phyloP scores from a whole-genome alignment of 1,140 invertebrate species.

The Drosophila willistoni region DNA sequence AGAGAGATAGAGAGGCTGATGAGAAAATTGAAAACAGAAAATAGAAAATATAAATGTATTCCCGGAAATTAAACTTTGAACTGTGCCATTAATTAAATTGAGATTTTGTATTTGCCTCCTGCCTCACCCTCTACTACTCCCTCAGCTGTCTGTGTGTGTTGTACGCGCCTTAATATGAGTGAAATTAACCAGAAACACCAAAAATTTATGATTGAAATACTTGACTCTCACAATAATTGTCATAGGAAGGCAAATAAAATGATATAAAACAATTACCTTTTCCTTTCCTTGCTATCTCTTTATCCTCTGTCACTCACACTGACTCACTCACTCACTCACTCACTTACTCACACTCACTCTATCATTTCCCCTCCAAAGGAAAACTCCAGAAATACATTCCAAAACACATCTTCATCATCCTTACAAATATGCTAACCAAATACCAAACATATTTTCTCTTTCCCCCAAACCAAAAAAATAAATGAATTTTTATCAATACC shows the following conservation, averaged over 20 bases:
- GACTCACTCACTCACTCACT: constrained; percentile 8
- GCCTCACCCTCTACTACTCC: constrained; percentile 5
- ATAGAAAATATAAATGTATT: constrained; percentile 54
- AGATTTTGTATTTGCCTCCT: constrained; percentile 25
- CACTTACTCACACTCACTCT: constrained; percentile 8
- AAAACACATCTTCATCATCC: constrained; percentile 58
- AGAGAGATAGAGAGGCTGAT: not conserved
- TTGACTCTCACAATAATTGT: constrained; percentile 57
- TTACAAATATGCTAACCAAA: constrained; percentile 73
- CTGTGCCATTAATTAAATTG: constrained; percentile 77
- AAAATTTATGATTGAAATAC: constrained; percentile 34
- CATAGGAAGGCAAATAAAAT: constrained; percentile 54
- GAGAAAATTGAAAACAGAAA: constrained; percentile 24
- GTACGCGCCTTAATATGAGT: constrained; percentile 27
- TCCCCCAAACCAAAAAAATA: constrained; percentile 26
- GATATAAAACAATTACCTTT: not conserved
- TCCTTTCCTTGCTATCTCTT: constrained; percentile 8
- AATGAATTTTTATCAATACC: constrained; percentile 44
- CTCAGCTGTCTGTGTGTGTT: constrained; percentile 31
- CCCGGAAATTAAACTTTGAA: constrained; percentile 75
- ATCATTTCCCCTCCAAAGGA: constrained; percentile 25
- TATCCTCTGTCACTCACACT: constrained; percentile 23
- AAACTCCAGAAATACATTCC: not conserved
- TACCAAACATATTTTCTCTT: constrained; percentile 80
- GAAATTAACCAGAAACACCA: constrained; percentile 56